Conservation (phyloP, 2,113 vertebrate genomes). For the Xiphophorus maculatus region DNA sequence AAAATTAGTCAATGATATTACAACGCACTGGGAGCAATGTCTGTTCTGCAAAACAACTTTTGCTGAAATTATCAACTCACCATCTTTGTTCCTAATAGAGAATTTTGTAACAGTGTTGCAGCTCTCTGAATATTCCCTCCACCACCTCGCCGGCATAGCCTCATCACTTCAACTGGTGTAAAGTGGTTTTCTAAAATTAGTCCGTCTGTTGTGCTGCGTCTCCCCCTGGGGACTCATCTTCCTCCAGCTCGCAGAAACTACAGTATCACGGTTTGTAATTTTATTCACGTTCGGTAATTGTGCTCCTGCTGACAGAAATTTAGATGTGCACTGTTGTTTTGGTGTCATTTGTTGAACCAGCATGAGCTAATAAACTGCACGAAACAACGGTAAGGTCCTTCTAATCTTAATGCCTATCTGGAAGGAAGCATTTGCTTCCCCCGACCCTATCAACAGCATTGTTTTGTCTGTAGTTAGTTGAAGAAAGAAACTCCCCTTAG, state of each 20-base stretch:
- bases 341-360: background rate
- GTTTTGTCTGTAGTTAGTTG: no score
- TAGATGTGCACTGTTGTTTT: slow-evolving; percentile 8
- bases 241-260: background rate
- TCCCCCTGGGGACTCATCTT: slow-evolving; percentile 7
- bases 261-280: background rate
- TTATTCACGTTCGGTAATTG: background rate
- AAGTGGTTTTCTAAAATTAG: slow-evolving; percentile 13
- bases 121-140: slow-evolving; percentile 4
- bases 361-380: background rate
- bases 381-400: background rate
- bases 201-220: slow-evolving; percentile 3
- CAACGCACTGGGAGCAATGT: background rate
- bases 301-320: slow-evolving; percentile 2
- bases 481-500: no score
- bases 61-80: background rate
- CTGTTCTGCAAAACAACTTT: background rate
- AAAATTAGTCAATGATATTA: slow-evolving; percentile 6
- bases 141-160: slow-evolving; percentile 1
- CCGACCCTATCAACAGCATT: no score
- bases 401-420: background rate
- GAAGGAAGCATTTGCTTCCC: no score
- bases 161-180: slow-evolving; percentile 3
- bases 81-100: background rate
- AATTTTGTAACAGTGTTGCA: slow-evolving; percentile 1